Evolutionary conservation across 2,113 vertebrate genomes (phyloP), one percentile per base, ranked within the genome.

Genomic region (Embiotoca jacksoni): DNA sequence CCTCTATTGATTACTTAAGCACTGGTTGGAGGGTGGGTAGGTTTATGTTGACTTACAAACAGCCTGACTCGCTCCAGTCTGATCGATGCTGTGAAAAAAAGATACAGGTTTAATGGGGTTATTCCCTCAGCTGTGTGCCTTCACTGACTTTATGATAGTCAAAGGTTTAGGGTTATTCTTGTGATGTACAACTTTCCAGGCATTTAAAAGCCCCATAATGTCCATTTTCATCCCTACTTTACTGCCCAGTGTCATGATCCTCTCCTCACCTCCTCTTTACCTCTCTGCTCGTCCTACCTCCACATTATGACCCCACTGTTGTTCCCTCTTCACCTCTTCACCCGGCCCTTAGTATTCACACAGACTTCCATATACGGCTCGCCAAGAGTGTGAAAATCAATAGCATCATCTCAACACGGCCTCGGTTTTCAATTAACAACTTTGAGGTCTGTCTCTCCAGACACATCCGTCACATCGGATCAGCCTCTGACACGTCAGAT

Each of bases 361-460:
- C 35, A 1, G 78, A 60, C 69, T 75, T 79, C 59, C 41, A 5
- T 30, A 54, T 41, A 16, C 78, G 47, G 23, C 69, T 54, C 6
- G 1, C 52, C n/a, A 52, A 68, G 72, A 58, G 73, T 62, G 83
- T 47, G 71, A 82, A 91, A 92, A 93, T 93, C 88, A 91, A 93
- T 93, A 90, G 66, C 80, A 86, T 89, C 84, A 85, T 91, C 89
- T 83, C 78, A 73, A 65, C 83, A 86, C 77, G 79, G 87, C 91
- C 89, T 91, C 91, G 89, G 70, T 91, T 93, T 93, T 91, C 88
- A 92, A 88, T 90, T 86, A 91, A 90, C 49, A 53, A 84, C 82
- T 81, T 74, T 70, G 83, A 86, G 85, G 82, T 73, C 79, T 3
- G 56, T 76, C 76, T 87, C 75, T 79, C 81, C 85, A 91, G 90